Evolutionary conservation across 2,888 invertebrate species (phyloP), one percentile per base, ranked within the genome.

Genomic region (Ormyrus thymus): DNA sequence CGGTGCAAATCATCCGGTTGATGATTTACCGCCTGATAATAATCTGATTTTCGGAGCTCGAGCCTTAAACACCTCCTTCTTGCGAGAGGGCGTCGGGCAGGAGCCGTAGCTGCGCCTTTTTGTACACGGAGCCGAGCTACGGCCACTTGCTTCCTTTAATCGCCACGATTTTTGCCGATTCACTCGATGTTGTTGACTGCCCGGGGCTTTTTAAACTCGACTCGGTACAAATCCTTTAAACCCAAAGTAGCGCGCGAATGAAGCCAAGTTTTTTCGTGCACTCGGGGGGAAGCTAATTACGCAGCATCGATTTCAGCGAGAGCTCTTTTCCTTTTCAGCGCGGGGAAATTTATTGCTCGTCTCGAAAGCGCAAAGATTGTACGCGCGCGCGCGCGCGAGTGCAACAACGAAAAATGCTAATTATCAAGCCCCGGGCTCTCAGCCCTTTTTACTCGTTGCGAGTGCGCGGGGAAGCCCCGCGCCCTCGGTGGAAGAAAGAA

Each of bases 1-100:
- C 76, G 77, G 76, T 45, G 79, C 80, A 81, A 82, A 82, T 82
- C 82, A 78, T 77, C 70, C 79, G 64, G 64, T 75, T 68, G 62
- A 81, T 79, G 80, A 82, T 82, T 81, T 78, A 78, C 50, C 61
- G 62, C 53, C 56, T 51, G 71, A 76, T 79, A 78, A 78, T 70
- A 78, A 78, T 70, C 74, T 74, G 65, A 70, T 65, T 74, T 74
- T 53, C 65, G 6, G 46, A 43, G 50, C 56, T 1, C 29, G 29
- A 29, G 29, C 29, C 29, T 29, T 29, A 29, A 29, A 29, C 29
- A 29, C 29, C n/a, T 53, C 7, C 45, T 43, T 45, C 15, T 29
- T 29, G 29, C 29, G 29, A 29, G 4, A 29, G 29, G 50, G 5
- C 7, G 29, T 7, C 3, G 11, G 6, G 1, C n/a, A 10, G 13